phyloP scores from a whole-genome alignment of 2,113 vertebrate species.

The Pluvianellus socialis region DNA sequence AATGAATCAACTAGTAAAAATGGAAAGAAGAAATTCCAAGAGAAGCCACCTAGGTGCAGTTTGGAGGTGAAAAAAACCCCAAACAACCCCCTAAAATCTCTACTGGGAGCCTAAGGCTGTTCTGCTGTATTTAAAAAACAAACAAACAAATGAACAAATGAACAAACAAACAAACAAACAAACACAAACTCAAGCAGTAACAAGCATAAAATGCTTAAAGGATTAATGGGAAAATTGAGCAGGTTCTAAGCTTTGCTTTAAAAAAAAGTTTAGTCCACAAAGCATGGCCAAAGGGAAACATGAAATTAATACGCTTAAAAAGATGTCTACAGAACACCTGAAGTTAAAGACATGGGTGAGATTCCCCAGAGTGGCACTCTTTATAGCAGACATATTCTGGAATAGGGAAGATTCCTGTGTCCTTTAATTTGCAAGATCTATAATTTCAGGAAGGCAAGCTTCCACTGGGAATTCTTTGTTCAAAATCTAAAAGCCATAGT shows the following conservation, averaged over 20 bases:
- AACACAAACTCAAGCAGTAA: not conserved
- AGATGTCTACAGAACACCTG: not conserved
- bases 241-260: not conserved
- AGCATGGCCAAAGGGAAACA: not conserved
- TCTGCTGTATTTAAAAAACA: not conserved
- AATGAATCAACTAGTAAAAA: not conserved
- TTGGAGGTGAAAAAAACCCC: not conserved
- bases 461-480: too few species aligned
- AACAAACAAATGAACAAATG: too few species aligned
- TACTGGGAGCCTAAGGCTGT: not conserved
- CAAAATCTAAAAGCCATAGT: too few species aligned
- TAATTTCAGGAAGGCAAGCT: too few species aligned
- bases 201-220: not conserved
- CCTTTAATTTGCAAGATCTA: too few species aligned
- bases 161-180: too few species aligned
- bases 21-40: not conserved
- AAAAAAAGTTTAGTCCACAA: not conserved
- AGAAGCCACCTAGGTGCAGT: not conserved
- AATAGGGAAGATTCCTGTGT: too few species aligned
- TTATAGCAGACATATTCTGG: too few species aligned
- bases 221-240: not conserved
- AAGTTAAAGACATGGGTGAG: not conserved
- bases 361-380: not conserved
- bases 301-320: not conserved
- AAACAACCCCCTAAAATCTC: not conserved